Base-by-base conservation (phyloP, 2,113 vertebrate species). In the Oncorhynchus keta region DNA sequence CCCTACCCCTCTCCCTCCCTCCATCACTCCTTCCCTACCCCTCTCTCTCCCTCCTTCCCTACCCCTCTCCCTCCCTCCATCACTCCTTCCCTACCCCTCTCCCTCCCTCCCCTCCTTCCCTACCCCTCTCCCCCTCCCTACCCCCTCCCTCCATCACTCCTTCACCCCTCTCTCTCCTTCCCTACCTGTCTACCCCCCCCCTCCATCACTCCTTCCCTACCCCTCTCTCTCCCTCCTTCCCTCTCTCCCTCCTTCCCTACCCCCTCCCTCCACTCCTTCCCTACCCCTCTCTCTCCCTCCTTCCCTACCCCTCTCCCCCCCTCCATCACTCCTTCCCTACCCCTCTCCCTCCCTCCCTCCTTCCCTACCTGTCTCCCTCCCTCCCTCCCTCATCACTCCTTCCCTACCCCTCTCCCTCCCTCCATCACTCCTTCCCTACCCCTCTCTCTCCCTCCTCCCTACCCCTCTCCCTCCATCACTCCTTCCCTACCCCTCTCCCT, bases 381-480 rank as follows among this genome's bases (percentile, higher is more conserved):
- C 30, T 30, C 3, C 30, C 30, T 4, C 30, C 3, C 3, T 30
- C 30, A 0, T 4, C 3, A n/a, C n/a, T n/a, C n/a, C n/a, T n/a
- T n/a, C 0, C 30, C 4, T 4, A 4, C 4, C 26, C 0, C 2
- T 14, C 55, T 49, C 59, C 35, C 35, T 72, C 35, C 67, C 12
- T 5, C 6, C 28, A 4, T 2, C 74, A 2, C 76, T 76, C 45
- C 13, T 39, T 45, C 51, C 35, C 35, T 70, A 39, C 0, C 28
- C 3, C 0, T 2, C 26, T 2, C 26, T 2, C 64, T 8, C n/a
- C n/a, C n/a, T n/a, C n/a, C n/a, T n/a, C n/a, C n/a, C n/a, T n/a
- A n/a, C n/a, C n/a, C n/a, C n/a, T n/a, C n/a, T n/a, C n/a, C n/a
- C 30, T 0, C 30, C 5, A 4, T 1, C 4, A 0, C 4, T 0